Conservation (phyloP, 2,888 invertebrate species). For the Mythimna loreyi region DNA sequence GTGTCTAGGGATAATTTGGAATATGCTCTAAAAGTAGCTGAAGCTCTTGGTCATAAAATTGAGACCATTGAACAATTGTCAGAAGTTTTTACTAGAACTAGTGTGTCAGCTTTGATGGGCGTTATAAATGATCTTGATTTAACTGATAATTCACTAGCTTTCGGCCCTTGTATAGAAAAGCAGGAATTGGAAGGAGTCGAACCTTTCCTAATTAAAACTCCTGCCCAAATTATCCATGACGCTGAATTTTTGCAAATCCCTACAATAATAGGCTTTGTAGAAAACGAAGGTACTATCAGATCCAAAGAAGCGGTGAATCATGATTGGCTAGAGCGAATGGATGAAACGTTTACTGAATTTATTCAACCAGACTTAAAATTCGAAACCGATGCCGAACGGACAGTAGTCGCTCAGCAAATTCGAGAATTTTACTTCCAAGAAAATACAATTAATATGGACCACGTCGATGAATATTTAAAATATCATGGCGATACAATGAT, state of each 20-base stretch:
- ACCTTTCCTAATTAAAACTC: slow-evolving; percentile 80
- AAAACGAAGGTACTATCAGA: slow-evolving; percentile 84
- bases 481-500: slow-evolving; percentile 87
- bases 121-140: slow-evolving; percentile 84
- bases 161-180: slow-evolving; percentile 84
- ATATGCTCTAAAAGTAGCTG: slow-evolving; percentile 81
- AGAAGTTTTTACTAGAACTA: slow-evolving; percentile 78
- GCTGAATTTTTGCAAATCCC: slow-evolving; percentile 78
- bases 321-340: slow-evolving; percentile 82
- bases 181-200: slow-evolving; percentile 67
- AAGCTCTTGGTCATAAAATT: slow-evolving; percentile 81
- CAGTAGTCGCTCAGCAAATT: slow-evolving; percentile 69
- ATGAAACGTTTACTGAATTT: slow-evolving; percentile 77
- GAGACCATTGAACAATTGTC: slow-evolving; percentile 74
- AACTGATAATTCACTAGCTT: slow-evolving; percentile 83
- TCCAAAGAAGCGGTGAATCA: slow-evolving; percentile 75
- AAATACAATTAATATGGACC: slow-evolving; percentile 65
- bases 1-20: slow-evolving; percentile 82
- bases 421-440: slow-evolving; percentile 76
- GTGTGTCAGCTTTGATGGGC: slow-evolving; percentile 82
- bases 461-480: slow-evolving; percentile 71
- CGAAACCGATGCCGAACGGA: slow-evolving; percentile 68
- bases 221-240: slow-evolving; percentile 73
- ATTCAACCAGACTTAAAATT: slow-evolving; percentile 82
- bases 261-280: slow-evolving; percentile 82